Evolutionary conservation across 2,113 vertebrate genomes (phyloP), one percentile per base, ranked within the genome.

Genomic region (Beaufortia kweichowensis): DNA sequence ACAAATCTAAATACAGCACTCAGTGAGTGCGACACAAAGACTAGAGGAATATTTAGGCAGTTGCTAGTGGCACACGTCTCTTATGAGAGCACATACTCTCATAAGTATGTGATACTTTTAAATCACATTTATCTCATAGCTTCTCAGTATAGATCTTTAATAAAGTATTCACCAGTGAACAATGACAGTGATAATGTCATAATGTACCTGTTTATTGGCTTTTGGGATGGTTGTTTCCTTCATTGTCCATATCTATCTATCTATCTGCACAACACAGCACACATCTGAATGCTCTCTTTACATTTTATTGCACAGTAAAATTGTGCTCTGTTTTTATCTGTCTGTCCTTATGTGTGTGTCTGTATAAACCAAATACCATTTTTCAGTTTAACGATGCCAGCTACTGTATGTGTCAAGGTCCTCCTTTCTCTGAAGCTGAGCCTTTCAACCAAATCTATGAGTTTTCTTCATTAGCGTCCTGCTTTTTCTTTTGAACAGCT

Each of bases 401-500:
- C 43, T 53, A 68, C n/a, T n/a, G n/a, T 68, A 43, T 68, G 50
- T 50, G 41, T 53, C 66, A 68, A 68, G 65, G 65, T n/a, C 46
- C 43, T 28, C 24, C 28, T 33, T 46, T 46, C 41, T 28, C 39
- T 26, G 26, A 66, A 46, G 39, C 39, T 66, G 48, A 43, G 8
- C 29, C 12, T 70, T 55, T 69, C n/a, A 33, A 21, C n/a, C 2
- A 11, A 46, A 14, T 14, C 14, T 15, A 1, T 46, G 6, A 43
- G 14, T 10, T 59, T 56, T 71, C 33, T 23, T 24, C 19, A 39
- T 35, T 12, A n/a, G 8, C 15, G 41, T 65, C 12, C 82, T 50
- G 81, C 61, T 64, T 17, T 76, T 50, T 73, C 77, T 24, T 53
- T 35, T 31, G 2, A 53, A 64, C 61, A 91, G 91, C 78, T 69